Evolutionary conservation across 2,797 vertebrate species (phyloP).

Genomic region (Gallirallus australis): DNA sequence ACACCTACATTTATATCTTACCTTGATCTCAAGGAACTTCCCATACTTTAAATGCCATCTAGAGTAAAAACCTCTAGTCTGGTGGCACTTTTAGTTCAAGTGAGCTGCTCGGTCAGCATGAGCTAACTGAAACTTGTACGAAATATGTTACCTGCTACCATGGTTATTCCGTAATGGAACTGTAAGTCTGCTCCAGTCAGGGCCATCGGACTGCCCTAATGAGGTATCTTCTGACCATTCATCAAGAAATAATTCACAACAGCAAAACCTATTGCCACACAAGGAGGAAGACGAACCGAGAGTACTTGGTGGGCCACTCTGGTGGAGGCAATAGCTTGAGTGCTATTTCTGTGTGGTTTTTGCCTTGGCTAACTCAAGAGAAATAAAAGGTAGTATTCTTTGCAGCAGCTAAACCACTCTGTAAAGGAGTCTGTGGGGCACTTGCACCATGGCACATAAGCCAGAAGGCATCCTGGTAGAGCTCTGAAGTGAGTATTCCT

Average conservation of each 20-base stretch:
- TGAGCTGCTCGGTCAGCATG: fast-evolving
- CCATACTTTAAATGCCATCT: not conserved
- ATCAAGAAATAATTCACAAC: not conserved
- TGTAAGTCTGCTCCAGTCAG: not conserved
- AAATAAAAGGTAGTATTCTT: not conserved
- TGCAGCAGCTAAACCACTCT: not conserved
- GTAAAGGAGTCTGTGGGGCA: fast-evolving
- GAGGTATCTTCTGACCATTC: not conserved
- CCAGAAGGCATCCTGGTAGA: not conserved
- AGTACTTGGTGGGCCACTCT: too few species aligned
- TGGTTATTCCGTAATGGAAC: not conserved
- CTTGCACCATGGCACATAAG: not conserved
- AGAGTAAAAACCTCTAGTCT: not conserved
- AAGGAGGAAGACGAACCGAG: not conserved
- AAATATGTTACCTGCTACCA: not conserved
- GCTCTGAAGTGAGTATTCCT: not conserved
- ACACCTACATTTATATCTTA: not conserved
- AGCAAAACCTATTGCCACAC: not conserved
- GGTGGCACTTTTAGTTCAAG: not conserved
- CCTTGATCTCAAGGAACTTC: not conserved
- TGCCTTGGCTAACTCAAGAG: not conserved
- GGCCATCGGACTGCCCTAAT: too few species aligned
- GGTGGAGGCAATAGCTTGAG: fast-evolving
- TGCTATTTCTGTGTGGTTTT: not conserved
- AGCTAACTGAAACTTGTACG: not conserved